Conservation (phyloP, 2,113 vertebrate genomes). For the Paramisgurnus dabryanus region DNA sequence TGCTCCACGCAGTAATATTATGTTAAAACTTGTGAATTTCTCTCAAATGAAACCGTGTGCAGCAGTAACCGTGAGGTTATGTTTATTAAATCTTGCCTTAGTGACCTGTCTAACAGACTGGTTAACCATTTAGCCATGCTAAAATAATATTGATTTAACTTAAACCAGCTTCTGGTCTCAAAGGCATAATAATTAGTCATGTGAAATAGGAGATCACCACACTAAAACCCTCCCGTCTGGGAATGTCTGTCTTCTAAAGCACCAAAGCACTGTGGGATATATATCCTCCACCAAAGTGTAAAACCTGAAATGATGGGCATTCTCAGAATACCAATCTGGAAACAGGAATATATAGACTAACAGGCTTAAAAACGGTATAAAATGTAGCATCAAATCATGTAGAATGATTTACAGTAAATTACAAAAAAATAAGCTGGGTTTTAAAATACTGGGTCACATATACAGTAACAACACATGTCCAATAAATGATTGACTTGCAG, state of each 20-base stretch:
- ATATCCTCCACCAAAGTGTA: constrained; percentile 21
- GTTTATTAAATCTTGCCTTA: constrained; percentile 26
- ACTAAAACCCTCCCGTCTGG: constrained; percentile 1
- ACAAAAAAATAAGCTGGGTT: too few species aligned
- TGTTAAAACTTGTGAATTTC: background rate
- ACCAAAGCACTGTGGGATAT: constrained; percentile 10
- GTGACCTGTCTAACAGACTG: constrained; percentile 25
- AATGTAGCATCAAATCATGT: background rate
- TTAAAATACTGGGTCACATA: too few species aligned
- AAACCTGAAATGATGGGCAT: constrained; percentile 24
- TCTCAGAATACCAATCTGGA: constrained; percentile 28
- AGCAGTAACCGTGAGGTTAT: background rate
- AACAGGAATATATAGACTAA: constrained; percentile 5
- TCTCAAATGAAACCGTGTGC: background rate
- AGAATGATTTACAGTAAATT: too few species aligned
- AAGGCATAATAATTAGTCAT: constrained; percentile 30
- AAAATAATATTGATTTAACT: constrained; percentile 46
- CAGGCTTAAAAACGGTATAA: background rate
- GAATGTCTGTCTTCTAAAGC: constrained; percentile 41
- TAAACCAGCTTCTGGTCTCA: constrained; percentile 39
- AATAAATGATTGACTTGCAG: background rate
- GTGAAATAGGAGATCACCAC: constrained; percentile 41
- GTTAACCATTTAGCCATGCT: constrained; percentile 45
- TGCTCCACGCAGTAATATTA: background rate
- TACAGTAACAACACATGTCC: background rate